These are phyloP conservation scores for Antitype chi DNA, from an alignment of 2,888 invertebrate genomes.

Conservation along the genomic window DNA sequence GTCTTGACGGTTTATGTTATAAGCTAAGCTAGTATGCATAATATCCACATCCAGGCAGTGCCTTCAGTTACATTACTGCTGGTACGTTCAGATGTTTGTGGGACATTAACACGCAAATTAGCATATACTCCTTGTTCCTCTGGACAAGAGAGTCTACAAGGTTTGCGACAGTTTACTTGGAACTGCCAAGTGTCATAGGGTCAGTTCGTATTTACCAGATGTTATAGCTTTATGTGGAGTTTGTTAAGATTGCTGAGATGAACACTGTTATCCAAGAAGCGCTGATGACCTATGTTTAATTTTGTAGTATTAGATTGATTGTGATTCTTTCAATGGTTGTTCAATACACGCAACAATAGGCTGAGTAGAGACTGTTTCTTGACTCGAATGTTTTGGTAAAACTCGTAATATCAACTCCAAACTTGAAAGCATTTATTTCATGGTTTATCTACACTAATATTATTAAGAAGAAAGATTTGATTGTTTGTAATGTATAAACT, in stretches of 20 bases:
- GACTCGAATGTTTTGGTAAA: not conserved
- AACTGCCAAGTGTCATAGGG: not conserved
- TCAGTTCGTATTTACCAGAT: not conserved
- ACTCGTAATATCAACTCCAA: not conserved
- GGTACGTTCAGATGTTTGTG: constrained; percentile 86
- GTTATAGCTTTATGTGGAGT: not conserved
- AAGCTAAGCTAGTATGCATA: not conserved
- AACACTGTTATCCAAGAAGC: not conserved
- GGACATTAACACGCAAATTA: constrained; percentile 74
- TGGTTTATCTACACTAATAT: no score
- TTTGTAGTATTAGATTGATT: not conserved
- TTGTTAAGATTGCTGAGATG: not conserved
- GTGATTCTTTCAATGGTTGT: not conserved
- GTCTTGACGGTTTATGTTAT: not conserved
- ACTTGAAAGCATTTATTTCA: not conserved
- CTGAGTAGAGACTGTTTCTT: not conserved
- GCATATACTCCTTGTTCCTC: constrained; percentile 74
- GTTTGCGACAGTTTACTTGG: constrained; percentile 71
- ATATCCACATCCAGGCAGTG: constrained; percentile 85
- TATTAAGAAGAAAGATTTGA: no score
- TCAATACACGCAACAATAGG: not conserved
- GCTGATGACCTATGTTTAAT: not conserved
- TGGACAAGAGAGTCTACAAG: constrained; percentile 74
- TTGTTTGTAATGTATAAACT: no score
- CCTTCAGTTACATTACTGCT: constrained; percentile 71